Evolutionary conservation across 1,140 invertebrate genomes (phyloP), one percentile per base, ranked within the genome.

Genomic region (Battus philenor): DNA sequence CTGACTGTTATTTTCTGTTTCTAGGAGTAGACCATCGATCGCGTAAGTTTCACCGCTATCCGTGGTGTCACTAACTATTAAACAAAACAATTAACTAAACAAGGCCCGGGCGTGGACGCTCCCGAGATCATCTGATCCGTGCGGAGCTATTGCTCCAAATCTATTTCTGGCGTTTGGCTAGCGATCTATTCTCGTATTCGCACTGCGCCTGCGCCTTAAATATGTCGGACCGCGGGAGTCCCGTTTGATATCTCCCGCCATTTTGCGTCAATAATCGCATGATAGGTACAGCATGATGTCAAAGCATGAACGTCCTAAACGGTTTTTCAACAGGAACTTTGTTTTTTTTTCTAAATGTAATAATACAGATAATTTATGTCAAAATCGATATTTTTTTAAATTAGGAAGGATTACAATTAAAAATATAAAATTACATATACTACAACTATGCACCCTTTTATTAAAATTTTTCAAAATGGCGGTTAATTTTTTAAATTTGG

Each of bases 11-110:
- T 84, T 82, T 87, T 83, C 84, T 86, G 78, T 87, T 87, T 87
- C 79, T 87, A 87, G 86, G 85, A 86, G 85, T 87, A 87, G 86
- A 87, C 81, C 85, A 58, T 87, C 86, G 72, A 84, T 87, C 78
- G 76, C 78, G 86, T 87, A 87, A 87, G 86, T 87, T 78, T 71
- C 79, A 83, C 80, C 80, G 79, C 79, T 83, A 68, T 74, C 74
- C 78, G 68, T 82, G 80, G 80, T 84, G 80, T 84, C 80, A 82
- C 80, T 84, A 84, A 84, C 78, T 69, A 46, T 78, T 45, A 57
- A 77, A 72, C 68, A 59, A n/a, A n/a, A 61, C 64, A 54, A 82
- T 77, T 84, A 77, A 82, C 74, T 58, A 24, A 30, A 63, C 27
- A 44, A 54, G 72, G 68, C 65, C 54, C 73, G 76, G 67, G 74